These are phyloP conservation scores for Dascyllus trimaculatus DNA, from an alignment of 2,113 vertebrate genomes.

Conservation along the genomic window DNA sequence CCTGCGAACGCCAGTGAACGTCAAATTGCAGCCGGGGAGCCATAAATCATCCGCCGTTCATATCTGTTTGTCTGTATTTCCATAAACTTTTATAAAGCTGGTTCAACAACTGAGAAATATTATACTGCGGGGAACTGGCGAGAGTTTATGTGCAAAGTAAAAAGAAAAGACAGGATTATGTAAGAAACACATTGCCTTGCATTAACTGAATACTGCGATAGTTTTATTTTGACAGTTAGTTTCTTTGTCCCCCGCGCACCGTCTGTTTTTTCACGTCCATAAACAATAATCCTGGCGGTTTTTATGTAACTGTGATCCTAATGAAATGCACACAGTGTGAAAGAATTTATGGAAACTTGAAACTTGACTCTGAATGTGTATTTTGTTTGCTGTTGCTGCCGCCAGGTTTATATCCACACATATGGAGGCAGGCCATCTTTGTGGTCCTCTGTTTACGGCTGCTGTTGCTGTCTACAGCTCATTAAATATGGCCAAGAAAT, in stretches of 20 bases:
- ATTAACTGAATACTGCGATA: background rate
- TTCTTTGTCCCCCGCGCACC: conserved; percentile 1
- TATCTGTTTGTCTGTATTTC: conserved; percentile 30
- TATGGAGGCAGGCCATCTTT: conserved; percentile 24
- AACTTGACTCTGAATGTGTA: conserved; percentile 5
- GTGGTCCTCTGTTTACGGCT: conserved; percentile 40
- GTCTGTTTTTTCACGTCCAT: conserved; percentile 14
- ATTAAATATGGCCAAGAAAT: conserved; percentile 50
- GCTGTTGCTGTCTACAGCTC: conserved; percentile 41
- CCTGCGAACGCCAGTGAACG: conserved; percentile 27
- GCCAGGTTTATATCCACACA: conserved; percentile 24
- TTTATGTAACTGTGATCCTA: background rate
- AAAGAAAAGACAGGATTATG: background rate
- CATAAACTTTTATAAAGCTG: conserved; percentile 28
- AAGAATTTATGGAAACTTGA: conserved; percentile 23
- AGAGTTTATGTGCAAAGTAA: background rate
- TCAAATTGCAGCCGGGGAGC: conserved; percentile 9
- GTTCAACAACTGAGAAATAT: conserved; percentile 19
- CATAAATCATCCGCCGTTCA: conserved; percentile 39
- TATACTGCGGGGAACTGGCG: background rate
- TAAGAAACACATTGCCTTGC: background rate
- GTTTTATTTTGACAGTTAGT: conserved; percentile 15
- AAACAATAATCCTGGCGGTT: background rate
- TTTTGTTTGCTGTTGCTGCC: conserved; percentile 20
- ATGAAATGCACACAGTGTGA: conserved; percentile 13